A percentile compares a stretch with the other conserved stretches of the same genome.
These are phyloP conservation scores for Didymodactylos carnosus DNA, from an alignment of 2,888 invertebrate species.

Conservation along the genomic window DNA sequence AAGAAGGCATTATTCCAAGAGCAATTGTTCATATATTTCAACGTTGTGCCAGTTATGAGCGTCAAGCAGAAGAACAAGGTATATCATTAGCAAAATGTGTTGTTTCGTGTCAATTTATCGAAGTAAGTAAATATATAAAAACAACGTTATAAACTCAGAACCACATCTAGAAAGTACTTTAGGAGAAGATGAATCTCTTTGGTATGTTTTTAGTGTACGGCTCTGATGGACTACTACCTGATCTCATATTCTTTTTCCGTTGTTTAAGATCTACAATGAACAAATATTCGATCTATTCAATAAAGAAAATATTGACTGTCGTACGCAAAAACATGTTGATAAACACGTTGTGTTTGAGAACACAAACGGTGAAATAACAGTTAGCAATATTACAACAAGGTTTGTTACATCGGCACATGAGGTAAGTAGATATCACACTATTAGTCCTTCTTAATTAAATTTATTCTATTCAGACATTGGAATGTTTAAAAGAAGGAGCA, in stretches of 20 bases:
- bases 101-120: background rate
- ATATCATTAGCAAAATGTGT: background rate
- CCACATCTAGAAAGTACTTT: too few relatives aligned
- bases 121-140: background rate
- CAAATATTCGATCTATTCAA: background rate
- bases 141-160: too few relatives aligned
- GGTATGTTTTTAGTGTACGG: background rate
- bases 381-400: background rate
- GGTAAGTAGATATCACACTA: background rate
- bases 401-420: background rate
- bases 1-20: constrained; percentile 68
- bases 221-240: too few relatives aligned
- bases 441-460: background rate
- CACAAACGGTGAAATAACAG: background rate
- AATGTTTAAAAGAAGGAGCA: constrained; percentile 69
- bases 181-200: background rate
- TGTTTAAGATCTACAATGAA: background rate
- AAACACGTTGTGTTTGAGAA: background rate
- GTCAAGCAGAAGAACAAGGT: background rate
- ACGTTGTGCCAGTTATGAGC: background rate
- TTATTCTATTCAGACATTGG: constrained; percentile 46
- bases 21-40: constrained; percentile 72
- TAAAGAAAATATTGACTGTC: background rate
- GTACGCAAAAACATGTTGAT: background rate
- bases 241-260: too few relatives aligned